phyloP scores from a whole-genome alignment of 2,797 vertebrate species.

The Rhincodon typus region DNA sequence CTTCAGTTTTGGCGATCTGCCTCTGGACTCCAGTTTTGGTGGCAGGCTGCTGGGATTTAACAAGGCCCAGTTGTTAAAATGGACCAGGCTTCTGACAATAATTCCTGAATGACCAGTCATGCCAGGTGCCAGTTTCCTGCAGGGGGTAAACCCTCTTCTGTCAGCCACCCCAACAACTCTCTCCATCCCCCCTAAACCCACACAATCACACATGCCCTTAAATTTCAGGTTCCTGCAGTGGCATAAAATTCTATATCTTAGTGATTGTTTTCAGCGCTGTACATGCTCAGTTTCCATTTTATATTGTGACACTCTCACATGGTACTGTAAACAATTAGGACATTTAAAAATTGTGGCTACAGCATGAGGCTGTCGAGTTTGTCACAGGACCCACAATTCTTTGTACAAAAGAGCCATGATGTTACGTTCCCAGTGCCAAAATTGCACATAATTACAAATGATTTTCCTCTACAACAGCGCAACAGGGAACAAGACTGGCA shows the following conservation, averaged over 20 bases:
- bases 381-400: constrained; percentile 32
- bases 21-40: background rate
- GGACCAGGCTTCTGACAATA: constrained; percentile 6
- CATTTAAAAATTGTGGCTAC: constrained; percentile 15
- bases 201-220: background rate
- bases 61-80: background rate
- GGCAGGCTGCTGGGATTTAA: background rate
- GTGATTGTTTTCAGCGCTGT: background rate
- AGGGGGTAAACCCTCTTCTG: background rate
- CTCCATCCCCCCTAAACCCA: too few relatives aligned
- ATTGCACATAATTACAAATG: constrained; percentile 38
- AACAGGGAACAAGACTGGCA: constrained; percentile 35
- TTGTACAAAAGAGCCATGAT: constrained; percentile 31
- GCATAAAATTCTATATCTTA: background rate
- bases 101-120: background rate
- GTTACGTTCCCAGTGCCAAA: constrained; percentile 24
- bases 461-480: constrained; percentile 34
- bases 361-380: constrained; percentile 19
- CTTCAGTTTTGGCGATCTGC: background rate
- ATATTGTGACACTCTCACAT: constrained; percentile 1
- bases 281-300: background rate
- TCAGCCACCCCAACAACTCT: too few relatives aligned
- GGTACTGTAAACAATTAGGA: constrained; percentile 22
- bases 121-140: background rate
- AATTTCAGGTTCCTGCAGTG: background rate